A percentile compares a stretch with the other conserved stretches of the same genome.
These are phyloP conservation scores for Chinchilla lanigera DNA, from an alignment of 2,113 vertebrate genomes.

Conservation along the genomic window DNA sequence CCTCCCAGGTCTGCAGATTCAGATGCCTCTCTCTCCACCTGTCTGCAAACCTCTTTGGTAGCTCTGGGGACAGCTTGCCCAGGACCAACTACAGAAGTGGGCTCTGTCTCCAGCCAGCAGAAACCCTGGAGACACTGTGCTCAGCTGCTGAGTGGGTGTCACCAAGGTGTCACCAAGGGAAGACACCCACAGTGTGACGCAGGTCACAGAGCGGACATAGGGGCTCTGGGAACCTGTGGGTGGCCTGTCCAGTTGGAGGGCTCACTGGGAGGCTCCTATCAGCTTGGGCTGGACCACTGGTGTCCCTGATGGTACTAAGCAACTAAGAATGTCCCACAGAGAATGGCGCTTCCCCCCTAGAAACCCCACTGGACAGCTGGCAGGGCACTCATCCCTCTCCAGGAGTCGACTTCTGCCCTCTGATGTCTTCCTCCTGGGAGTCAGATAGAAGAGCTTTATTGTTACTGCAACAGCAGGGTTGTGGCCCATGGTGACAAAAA, in stretches of 20 bases:
- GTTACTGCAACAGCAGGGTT: background rate
- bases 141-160: background rate
- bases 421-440: background rate
- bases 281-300: background rate
- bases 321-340: background rate
- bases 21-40: background rate
- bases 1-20: background rate
- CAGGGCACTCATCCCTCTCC: background rate
- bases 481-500: background rate
- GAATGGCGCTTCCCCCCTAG: background rate
- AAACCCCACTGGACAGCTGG: rapidly evolving
- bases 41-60: rapidly evolving
- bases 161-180: background rate
- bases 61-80: background rate
- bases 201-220: background rate
- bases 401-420: background rate
- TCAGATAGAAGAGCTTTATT: background rate
- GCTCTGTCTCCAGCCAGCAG: too few relatives aligned
- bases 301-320: background rate
- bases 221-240: too few relatives aligned
- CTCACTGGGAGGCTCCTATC: background rate
- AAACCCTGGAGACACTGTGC: background rate
- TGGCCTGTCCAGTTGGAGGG: rapidly evolving
- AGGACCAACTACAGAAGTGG: background rate
- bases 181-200: background rate